Percentiles rank a stretch among this genome's conserved stretches.
Conservation (phyloP, 1,140 invertebrate species). For the Danaus plexippus region DNA sequence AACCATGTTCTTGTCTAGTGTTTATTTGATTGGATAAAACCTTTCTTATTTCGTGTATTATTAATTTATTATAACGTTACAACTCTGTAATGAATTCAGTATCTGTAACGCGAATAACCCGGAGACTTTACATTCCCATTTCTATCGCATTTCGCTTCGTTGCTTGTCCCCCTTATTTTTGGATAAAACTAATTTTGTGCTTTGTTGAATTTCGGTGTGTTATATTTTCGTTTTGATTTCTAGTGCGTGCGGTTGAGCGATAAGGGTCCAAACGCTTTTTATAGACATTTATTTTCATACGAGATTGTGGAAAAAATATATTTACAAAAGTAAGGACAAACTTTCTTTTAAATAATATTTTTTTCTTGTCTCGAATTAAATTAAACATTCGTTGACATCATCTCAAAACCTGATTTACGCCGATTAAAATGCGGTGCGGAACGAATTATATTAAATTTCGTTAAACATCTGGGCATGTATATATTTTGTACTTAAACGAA, state of each 20-base stretch:
- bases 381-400: too few relatives aligned
- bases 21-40: too few relatives aligned
- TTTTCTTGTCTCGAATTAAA: too few relatives aligned
- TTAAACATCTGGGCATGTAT: neutral
- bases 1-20: too few relatives aligned
- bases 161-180: constrained; percentile 40
- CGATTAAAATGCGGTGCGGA: neutral
- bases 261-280: constrained; percentile 23
- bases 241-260: constrained; percentile 28
- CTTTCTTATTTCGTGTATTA: too few relatives aligned
- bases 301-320: too few relatives aligned
- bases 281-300: constrained; percentile 5
- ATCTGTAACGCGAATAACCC: constrained; percentile 18
- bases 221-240: constrained; percentile 48
- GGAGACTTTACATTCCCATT: constrained; percentile 25
- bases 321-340: too few relatives aligned
- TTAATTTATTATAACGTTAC: too few relatives aligned
- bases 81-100: constrained; percentile 1
- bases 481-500: too few relatives aligned
- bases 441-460: constrained; percentile 2
- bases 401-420: too few relatives aligned
- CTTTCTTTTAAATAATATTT: too few relatives aligned
- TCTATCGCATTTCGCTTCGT: constrained; percentile 32
- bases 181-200: constrained; percentile 61
- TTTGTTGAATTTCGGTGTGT: constrained; percentile 53